Percentiles rank a stretch among this genome's conserved stretches.
These are phyloP conservation scores for Stenotaenia linearis DNA, from an alignment of 2,888 invertebrate genomes.

Conservation along the genomic window DNA sequence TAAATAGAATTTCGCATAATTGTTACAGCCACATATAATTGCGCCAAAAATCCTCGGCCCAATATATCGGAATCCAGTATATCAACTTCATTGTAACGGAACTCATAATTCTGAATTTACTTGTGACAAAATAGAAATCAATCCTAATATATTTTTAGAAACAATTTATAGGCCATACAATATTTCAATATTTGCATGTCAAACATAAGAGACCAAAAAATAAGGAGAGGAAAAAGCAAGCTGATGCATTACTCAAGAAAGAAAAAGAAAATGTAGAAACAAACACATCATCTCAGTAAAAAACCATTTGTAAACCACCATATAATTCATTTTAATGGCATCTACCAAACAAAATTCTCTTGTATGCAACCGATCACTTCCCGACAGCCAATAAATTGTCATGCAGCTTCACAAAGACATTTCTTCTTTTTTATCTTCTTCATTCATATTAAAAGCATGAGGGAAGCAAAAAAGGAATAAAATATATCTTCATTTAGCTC, in stretches of 20 bases:
- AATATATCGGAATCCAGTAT: no score
- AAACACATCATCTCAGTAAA: background rate
- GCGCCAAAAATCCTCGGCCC: no score
- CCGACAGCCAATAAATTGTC: slow-evolving; percentile 2
- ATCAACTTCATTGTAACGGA: no score
- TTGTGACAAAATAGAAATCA: background rate
- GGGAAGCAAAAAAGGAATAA: background rate
- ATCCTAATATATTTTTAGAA: background rate
- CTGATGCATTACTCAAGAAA: background rate
- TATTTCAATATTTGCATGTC: background rate
- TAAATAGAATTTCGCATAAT: no score
- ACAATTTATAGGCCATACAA: background rate
- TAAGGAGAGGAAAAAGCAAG: background rate
- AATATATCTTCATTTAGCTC: slow-evolving; percentile 9
- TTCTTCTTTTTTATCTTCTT: background rate
- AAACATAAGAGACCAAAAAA: background rate
- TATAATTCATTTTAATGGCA: slow-evolving; percentile 2
- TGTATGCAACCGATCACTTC: background rate
- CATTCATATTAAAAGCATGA: background rate
- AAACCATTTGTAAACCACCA: background rate
- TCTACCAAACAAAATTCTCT: background rate
- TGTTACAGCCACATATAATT: no score
- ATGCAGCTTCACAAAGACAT: background rate
- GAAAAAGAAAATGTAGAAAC: background rate
- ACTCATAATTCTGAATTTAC: no score